These are phyloP conservation scores for Colletes collaris DNA, from an alignment of 2,888 invertebrate genomes.

Conservation along the genomic window DNA sequence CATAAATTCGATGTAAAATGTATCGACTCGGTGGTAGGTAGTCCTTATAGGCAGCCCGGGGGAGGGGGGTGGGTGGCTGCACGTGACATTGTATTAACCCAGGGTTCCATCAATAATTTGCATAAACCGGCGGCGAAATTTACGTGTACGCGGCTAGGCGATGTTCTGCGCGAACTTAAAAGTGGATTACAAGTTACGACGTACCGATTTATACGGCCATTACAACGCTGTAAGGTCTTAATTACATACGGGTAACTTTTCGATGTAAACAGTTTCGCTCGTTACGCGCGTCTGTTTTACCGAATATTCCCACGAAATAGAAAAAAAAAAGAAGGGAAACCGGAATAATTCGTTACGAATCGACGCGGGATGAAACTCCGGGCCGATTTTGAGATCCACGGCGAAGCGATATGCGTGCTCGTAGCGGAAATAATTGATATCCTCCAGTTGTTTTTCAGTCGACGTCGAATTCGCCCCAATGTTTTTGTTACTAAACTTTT, in stretches of 20 bases:
- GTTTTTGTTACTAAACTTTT: too few species aligned
- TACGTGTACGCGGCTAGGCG: slow-evolving; percentile 49
- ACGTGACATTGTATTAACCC: slow-evolving; percentile 64
- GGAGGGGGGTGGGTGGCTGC: slow-evolving; percentile 37
- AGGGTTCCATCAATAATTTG: slow-evolving; percentile 67
- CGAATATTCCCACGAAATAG: not conserved
- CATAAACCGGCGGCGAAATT: slow-evolving; percentile 68
- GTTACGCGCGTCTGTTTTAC: not conserved
- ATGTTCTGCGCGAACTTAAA: slow-evolving; percentile 61
- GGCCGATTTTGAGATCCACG: not conserved
- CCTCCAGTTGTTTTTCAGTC: too few species aligned
- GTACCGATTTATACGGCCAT: slow-evolving; percentile 64
- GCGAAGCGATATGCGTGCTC: too few species aligned
- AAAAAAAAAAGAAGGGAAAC: not conserved
- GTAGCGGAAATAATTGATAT: too few species aligned
- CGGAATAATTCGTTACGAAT: not conserved
- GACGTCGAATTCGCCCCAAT: too few species aligned
- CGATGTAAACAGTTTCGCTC: slow-evolving; percentile 45
- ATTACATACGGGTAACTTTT: slow-evolving; percentile 52
- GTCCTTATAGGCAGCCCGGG: slow-evolving; percentile 39
- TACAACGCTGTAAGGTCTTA: slow-evolving; percentile 60
- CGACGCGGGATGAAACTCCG: not conserved
- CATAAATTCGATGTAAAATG: slow-evolving; percentile 54
- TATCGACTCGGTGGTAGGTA: slow-evolving; percentile 37
- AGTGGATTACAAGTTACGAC: slow-evolving; percentile 69